A percentile compares a stretch with the other conserved stretches of the same genome.
These are phyloP conservation scores for Athene noctua DNA, from an alignment of 2,113 vertebrate genomes.

Conservation along the genomic window DNA sequence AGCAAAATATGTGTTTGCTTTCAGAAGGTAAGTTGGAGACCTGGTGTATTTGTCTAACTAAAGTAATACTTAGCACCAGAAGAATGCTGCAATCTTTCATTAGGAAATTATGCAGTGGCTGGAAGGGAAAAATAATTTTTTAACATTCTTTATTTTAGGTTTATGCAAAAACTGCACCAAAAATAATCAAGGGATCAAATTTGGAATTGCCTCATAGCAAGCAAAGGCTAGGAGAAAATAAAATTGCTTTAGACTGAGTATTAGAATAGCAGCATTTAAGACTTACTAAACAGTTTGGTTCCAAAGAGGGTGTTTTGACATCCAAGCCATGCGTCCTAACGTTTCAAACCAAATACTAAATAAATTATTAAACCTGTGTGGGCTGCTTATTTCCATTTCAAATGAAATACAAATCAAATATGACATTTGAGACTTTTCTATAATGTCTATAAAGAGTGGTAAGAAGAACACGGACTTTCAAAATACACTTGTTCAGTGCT, in stretches of 20 bases:
- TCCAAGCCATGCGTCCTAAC: neutral
- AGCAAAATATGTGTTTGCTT: neutral
- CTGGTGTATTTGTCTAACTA: neutral
- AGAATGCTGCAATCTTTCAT: neutral
- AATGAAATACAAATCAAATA: conserved; percentile 23
- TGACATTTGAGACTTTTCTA: conserved; percentile 19
- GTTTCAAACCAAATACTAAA: conserved; percentile 12
- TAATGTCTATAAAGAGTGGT: neutral
- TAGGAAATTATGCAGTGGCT: neutral
- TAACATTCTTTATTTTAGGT: neutral
- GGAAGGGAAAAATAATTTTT: neutral
- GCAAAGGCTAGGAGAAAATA: neutral
- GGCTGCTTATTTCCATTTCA: conserved; percentile 31
- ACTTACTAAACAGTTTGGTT: neutral
- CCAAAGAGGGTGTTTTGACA: neutral
- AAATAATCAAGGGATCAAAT: neutral
- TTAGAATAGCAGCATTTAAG: neutral
- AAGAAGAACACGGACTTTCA: neutral
- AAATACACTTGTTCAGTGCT: neutral
- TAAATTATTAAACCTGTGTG: conserved; percentile 39
- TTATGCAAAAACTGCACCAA: neutral
- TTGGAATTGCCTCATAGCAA: neutral
- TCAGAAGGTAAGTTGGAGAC: neutral
- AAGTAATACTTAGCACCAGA: neutral
- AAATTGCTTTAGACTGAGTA: neutral